Evolutionary conservation across 2,113 vertebrate species (phyloP).

Genomic region (Anguilla japonica): DNA sequence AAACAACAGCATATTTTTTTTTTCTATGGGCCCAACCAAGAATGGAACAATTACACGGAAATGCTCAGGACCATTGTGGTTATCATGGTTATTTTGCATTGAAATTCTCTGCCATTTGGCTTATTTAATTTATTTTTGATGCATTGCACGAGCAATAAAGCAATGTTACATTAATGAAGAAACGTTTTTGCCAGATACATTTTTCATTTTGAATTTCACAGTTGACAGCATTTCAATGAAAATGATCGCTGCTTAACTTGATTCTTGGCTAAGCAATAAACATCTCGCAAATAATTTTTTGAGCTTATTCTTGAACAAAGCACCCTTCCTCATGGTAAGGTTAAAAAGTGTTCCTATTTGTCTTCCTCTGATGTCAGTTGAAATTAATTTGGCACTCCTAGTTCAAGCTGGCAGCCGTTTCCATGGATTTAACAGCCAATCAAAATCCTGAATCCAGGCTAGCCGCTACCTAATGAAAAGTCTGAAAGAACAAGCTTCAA

Average conservation of each 20-base stretch:
- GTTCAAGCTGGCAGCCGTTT: slow-evolving; percentile 31
- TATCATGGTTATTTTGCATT: slow-evolving; percentile 21
- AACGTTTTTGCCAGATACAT: slow-evolving; percentile 8
- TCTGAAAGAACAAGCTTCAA: slow-evolving; percentile 50
- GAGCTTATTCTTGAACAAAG: slow-evolving; percentile 15
- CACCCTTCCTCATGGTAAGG: slow-evolving; percentile 18
- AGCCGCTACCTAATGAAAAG: slow-evolving; percentile 35
- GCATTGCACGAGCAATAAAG: background rate
- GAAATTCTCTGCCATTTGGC: slow-evolving; percentile 6
- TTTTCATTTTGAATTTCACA: no score
- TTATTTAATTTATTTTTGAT: slow-evolving; percentile 23
- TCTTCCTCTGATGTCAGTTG: slow-evolving; percentile 23
- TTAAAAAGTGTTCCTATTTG: slow-evolving; percentile 29
- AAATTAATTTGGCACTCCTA: slow-evolving; percentile 20
- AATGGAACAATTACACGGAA: slow-evolving; percentile 53
- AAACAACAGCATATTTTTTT: slow-evolving; percentile 51
- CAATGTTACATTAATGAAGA: slow-evolving; percentile 20
- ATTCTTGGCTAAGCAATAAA: slow-evolving; percentile 31
- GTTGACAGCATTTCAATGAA: slow-evolving; percentile 18
- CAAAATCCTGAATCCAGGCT: slow-evolving; percentile 25
- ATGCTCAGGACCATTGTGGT: slow-evolving; percentile 27
- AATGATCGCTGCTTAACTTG: slow-evolving; percentile 21
- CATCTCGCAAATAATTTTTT: slow-evolving; percentile 18
- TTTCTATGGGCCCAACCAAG: slow-evolving; percentile 45
- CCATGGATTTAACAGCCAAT: slow-evolving; percentile 32